phyloP scores from a whole-genome alignment of 2,797 vertebrate genomes.

The Hippocampus kuda region DNA sequence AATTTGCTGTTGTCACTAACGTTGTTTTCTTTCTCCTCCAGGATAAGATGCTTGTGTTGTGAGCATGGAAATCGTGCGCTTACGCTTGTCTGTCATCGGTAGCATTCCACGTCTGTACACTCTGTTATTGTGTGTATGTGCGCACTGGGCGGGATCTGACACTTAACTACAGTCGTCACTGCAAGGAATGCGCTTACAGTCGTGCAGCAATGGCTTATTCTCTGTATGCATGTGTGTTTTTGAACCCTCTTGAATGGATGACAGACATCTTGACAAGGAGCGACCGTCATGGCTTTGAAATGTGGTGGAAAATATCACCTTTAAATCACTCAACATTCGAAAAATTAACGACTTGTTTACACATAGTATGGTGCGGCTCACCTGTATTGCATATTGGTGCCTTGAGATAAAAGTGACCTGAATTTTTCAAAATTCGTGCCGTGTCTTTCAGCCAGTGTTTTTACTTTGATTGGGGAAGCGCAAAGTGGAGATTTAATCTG shows the following conservation, averaged over 20 bases:
- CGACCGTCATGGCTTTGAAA: conserved; percentile 32
- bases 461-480: too few species aligned
- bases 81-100: conserved; percentile 40
- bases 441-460: too few species aligned
- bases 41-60: neutral
- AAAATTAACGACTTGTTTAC: neutral
- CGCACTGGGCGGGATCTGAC: conserved; percentile 32
- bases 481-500: too few species aligned
- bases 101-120: conserved; percentile 46
- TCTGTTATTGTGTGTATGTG: conserved; percentile 41
- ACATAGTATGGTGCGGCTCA: too few species aligned
- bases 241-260: conserved; percentile 36
- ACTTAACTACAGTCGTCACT: conserved; percentile 30
- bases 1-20: neutral
- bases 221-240: conserved; percentile 10
- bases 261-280: conserved; percentile 30
- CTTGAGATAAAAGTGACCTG: too few species aligned
- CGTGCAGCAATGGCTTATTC: conserved; percentile 14
- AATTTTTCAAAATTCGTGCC: too few species aligned
- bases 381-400: too few species aligned
- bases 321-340: neutral
- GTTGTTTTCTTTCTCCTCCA: neutral
- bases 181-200: conserved; percentile 34
- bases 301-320: conserved; percentile 17
- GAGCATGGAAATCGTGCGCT: conserved; percentile 24